Evolutionary conservation across 2,888 invertebrate genomes (phyloP).

Genomic region (Lepidocyrtoides sp.): DNA sequence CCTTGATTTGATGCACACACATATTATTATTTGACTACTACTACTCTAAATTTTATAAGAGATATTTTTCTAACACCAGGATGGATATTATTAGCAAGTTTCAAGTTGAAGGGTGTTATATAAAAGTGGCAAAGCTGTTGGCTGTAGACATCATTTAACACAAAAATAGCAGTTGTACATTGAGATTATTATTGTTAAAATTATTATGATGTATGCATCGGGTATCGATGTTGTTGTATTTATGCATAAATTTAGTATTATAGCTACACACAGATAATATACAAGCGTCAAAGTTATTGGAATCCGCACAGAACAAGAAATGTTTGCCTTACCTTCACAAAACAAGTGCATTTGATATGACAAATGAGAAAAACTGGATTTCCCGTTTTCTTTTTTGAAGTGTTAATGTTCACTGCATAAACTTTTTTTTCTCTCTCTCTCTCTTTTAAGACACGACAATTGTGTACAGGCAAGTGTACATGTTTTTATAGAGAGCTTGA

Average conservation of each 20-base stretch:
- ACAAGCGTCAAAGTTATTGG: conserved; percentile 2
- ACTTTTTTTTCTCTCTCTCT: neutral
- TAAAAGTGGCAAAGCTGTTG: neutral
- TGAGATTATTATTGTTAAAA: neutral
- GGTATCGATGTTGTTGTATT: neutral
- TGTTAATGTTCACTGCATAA: conserved; percentile 46
- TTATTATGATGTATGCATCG: neutral
- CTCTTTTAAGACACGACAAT: neutral
- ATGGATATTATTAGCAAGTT: conserved; percentile 57
- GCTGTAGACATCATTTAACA: neutral
- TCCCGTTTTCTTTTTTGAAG: conserved; percentile 69
- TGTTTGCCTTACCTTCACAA: conserved; percentile 20
- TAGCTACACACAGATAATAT: neutral
- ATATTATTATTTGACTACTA: neutral
- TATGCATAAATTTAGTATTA: neutral
- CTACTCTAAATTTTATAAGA: neutral
- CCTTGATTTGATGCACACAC: neutral
- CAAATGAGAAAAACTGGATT: conserved; percentile 65
- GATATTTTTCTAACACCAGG: neutral
- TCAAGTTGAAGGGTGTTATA: neutral
- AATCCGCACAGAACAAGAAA: conserved; percentile 34
- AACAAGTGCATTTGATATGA: conserved; percentile 59
- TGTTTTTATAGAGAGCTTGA: conserved; percentile 35
- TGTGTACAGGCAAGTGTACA: neutral
- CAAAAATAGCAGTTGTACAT: neutral